Conservation (phyloP, 2,797 vertebrate genomes). For the Macrochelys suwanniensis region DNA sequence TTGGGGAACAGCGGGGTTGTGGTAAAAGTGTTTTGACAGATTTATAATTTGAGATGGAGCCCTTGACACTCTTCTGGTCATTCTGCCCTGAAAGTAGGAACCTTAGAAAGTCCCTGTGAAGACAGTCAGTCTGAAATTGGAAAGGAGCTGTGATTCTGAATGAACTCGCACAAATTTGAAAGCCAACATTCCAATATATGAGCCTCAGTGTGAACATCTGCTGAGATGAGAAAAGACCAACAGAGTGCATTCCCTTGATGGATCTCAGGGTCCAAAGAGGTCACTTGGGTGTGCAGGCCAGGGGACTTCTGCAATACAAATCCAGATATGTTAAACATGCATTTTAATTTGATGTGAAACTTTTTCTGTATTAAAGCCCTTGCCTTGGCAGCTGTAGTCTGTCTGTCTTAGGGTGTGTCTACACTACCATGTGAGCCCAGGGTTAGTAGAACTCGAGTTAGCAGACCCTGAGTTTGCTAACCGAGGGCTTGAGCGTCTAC, state of each 20-base stretch:
- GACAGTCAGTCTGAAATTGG: neutral
- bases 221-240: neutral
- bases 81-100: neutral
- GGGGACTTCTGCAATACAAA: neutral
- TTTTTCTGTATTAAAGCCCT: neutral
- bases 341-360: neutral
- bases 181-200: neutral
- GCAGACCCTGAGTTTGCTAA: neutral
- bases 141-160: neutral
- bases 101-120: neutral
- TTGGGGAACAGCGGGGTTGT: fast-evolving
- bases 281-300: neutral
- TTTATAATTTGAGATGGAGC: neutral
- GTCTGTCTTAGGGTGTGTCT: neutral
- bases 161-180: neutral
- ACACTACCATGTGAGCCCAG: neutral
- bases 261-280: fast-evolving
- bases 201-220: neutral
- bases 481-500: neutral
- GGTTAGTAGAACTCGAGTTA: neutral
- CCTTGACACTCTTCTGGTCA: neutral
- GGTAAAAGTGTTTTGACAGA: neutral
- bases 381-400: neutral
- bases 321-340: neutral
- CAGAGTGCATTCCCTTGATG: neutral